A percentile compares a stretch with the other conserved stretches of the same genome.
phyloP scores from a whole-genome alignment of 2,888 invertebrate genomes.

The Tricholauxania praeusta region DNA sequence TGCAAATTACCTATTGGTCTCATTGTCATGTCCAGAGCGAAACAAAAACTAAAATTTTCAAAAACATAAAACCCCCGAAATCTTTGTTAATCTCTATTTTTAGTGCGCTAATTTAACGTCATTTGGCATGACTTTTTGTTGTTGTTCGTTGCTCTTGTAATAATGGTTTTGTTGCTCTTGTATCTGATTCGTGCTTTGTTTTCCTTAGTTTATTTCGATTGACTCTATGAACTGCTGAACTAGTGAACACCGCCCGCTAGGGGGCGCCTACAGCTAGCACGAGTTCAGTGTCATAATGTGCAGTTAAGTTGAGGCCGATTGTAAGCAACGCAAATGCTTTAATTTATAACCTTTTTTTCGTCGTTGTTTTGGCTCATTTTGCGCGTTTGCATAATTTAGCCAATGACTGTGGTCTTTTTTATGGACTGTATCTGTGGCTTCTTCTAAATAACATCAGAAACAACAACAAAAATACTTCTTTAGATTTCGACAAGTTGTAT shows the following conservation, averaged over 20 bases:
- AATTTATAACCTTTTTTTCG: no score
- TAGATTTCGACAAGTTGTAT: no score
- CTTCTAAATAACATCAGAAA: no score
- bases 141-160: background rate
- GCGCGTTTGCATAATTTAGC: no score
- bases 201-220: background rate
- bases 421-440: no score
- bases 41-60: background rate
- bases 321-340: no score
- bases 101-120: slow-evolving; percentile 18
- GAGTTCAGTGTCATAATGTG: slow-evolving; percentile 42
- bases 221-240: background rate
- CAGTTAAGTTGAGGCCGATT: background rate
- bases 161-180: background rate
- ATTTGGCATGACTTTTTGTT: slow-evolving; percentile 24
- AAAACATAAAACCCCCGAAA: background rate
- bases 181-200: background rate
- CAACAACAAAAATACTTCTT: no score
- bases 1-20: no score
- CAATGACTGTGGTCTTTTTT: no score
- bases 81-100: slow-evolving; percentile 15
- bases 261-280: slow-evolving; percentile 41
- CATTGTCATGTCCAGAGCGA: no score
- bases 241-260: slow-evolving; percentile 18
- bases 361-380: no score